phyloP scores from a whole-genome alignment of 1,140 invertebrate genomes.

The Trypoxylus dichotomus region DNA sequence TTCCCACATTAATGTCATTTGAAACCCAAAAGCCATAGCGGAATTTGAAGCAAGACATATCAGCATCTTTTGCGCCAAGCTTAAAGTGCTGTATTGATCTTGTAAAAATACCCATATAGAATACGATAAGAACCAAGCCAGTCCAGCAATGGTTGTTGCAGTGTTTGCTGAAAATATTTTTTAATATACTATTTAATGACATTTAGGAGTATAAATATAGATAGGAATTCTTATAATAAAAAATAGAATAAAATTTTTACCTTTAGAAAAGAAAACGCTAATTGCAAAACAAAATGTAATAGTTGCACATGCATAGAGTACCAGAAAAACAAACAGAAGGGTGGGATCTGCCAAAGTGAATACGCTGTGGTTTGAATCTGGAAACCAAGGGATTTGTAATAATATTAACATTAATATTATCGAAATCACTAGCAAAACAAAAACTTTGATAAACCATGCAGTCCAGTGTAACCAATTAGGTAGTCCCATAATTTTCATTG shows the following conservation, averaged over 20 bases:
- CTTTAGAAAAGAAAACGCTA: slow-evolving; percentile 70
- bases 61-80: slow-evolving; percentile 57
- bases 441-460: slow-evolving; percentile 78
- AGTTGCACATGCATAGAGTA: slow-evolving; percentile 60
- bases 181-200: too few species aligned
- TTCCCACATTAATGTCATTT: slow-evolving; percentile 67
- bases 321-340: slow-evolving; percentile 55
- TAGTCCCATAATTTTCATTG: slow-evolving; percentile 44
- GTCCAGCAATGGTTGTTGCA: slow-evolving; percentile 66
- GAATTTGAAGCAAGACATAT: slow-evolving; percentile 71
- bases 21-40: slow-evolving; percentile 76
- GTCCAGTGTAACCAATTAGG: slow-evolving; percentile 68
- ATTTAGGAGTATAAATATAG: too few species aligned
- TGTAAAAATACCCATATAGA: slow-evolving; percentile 70
- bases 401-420: slow-evolving; percentile 57
- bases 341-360: slow-evolving; percentile 29
- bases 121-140: slow-evolving; percentile 75
- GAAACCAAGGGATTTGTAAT: slow-evolving; percentile 4
- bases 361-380: not conserved
- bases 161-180: slow-evolving; percentile 63
- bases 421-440: slow-evolving; percentile 67
- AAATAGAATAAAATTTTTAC: slow-evolving; percentile 51
- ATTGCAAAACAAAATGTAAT: slow-evolving; percentile 71
- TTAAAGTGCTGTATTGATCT: slow-evolving; percentile 61
- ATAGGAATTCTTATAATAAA: too few species aligned